phyloP scores from a whole-genome alignment of 1,140 invertebrate genomes.

The Triops cancriformis region DNA sequence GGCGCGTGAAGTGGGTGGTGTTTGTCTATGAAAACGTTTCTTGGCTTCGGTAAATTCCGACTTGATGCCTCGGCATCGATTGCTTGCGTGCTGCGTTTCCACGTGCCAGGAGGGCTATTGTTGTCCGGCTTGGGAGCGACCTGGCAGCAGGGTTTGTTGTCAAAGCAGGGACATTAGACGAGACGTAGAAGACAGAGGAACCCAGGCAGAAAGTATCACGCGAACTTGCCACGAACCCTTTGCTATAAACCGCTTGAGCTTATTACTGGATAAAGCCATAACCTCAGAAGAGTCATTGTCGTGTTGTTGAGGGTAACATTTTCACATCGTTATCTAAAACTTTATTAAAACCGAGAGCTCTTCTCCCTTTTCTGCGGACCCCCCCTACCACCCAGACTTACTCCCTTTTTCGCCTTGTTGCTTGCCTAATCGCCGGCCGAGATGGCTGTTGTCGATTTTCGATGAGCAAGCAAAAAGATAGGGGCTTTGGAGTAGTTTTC shows the following conservation, averaged over 20 bases:
- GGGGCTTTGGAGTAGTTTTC: not conserved
- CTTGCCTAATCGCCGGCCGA: not conserved
- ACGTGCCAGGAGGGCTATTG: not conserved
- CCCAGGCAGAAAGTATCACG: not conserved
- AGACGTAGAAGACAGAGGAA: not conserved
- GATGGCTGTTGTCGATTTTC: slow-evolving; percentile 1
- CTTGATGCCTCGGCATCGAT: not conserved
- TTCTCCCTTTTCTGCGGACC: not conserved
- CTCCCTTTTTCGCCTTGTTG: not conserved
- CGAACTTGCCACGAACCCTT: not conserved
- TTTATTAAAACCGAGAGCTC: slow-evolving; percentile 1
- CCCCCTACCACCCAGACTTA: not conserved
- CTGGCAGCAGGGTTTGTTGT: not conserved
- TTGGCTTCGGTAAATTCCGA: not conserved
- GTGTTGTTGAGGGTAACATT: not conserved
- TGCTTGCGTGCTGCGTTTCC: not conserved
- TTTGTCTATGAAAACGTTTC: not conserved
- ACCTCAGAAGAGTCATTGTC: not conserved
- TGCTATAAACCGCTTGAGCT: not conserved
- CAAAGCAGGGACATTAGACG: not conserved
- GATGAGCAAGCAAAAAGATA: not conserved
- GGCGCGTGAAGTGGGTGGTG: not conserved
- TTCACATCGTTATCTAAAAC: not conserved
- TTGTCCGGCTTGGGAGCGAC: not conserved
- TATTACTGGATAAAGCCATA: not conserved